phyloP scores from a whole-genome alignment of 2,113 vertebrate species.

The Halcyon senegalensis region DNA sequence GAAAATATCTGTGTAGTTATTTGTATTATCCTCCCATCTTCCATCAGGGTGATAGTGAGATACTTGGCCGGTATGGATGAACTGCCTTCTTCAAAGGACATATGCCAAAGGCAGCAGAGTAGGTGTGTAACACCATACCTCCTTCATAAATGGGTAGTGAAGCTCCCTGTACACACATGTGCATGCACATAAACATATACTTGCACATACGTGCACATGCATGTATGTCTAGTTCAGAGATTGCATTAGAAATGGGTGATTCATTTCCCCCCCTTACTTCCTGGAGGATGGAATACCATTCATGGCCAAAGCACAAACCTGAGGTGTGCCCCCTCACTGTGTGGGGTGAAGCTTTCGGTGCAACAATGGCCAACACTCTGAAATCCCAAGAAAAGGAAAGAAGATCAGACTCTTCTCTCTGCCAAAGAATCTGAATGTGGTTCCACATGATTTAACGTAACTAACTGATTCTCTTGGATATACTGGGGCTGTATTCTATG shows the following conservation, averaged over 20 bases:
- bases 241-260: neutral
- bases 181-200: no score
- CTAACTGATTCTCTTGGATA: neutral
- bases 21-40: conserved; percentile 30
- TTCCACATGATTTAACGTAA: conserved; percentile 20
- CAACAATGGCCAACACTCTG: neutral
- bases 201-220: no score
- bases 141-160: neutral
- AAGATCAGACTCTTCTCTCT: neutral
- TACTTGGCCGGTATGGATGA: neutral
- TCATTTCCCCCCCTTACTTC: neutral
- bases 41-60: neutral
- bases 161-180: neutral
- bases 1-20: conserved; percentile 27
- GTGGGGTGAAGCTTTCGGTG: neutral
- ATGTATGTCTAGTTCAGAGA: neutral
- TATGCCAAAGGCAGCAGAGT: neutral
- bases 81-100: neutral
- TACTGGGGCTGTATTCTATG: neutral
- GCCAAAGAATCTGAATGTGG: neutral
- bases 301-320: neutral
- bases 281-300: neutral
- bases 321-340: neutral
- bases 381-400: neutral
- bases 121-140: neutral